Evolutionary conservation across 2,797 vertebrate species (phyloP), one percentile per base, ranked within the genome.

Genomic region (Euphonia xanthogaster): DNA sequence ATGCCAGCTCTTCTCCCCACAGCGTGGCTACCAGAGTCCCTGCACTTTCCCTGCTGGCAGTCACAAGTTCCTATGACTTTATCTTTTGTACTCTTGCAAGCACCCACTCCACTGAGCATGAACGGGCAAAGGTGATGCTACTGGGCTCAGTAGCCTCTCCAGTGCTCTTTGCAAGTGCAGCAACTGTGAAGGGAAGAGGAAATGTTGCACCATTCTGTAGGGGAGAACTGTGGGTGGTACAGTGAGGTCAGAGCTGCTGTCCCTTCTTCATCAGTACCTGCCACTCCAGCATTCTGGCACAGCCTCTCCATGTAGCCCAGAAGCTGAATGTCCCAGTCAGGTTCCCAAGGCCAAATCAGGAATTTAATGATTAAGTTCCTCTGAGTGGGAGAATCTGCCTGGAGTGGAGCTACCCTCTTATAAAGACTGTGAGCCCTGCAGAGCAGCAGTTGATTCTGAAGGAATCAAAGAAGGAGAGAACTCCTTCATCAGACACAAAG

Each of bases 121-220:
- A 25, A 15, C 2, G 0, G 58, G 45, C 0, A 1, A 51, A 40
- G 37, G 6, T 12, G 72, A 33, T 1, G 3, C 19, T 48, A 28
- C 51, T 0, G 4, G 20, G 25, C 62, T 57, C 1, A 0, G 33
- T 21, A 35, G 30, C 44, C 51, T 50, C 14, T 0, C 24, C 35
- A 42, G 25, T 2, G n/a, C n/a, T 44, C 1, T 3, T 7, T 40
- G 37, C 31, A 33, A 74, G 28, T 23, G 78, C 51, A 35, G 10
- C 31, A 37, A 25, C 47, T 4, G 1, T 39, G 22, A n/a, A 7
- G 0, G 86, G 75, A 95, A 95, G 67, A 76, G 82, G 25, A 63
- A 92, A 35, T 58, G 27, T 47, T 44, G 44, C 67, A 12, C 15
- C 18, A 7, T 40, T 45, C 55, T 10, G 3, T 27, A 10, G 25